Evolutionary conservation across 2,113 vertebrate species (phyloP).

Genomic region (Percina caprodes): DNA sequence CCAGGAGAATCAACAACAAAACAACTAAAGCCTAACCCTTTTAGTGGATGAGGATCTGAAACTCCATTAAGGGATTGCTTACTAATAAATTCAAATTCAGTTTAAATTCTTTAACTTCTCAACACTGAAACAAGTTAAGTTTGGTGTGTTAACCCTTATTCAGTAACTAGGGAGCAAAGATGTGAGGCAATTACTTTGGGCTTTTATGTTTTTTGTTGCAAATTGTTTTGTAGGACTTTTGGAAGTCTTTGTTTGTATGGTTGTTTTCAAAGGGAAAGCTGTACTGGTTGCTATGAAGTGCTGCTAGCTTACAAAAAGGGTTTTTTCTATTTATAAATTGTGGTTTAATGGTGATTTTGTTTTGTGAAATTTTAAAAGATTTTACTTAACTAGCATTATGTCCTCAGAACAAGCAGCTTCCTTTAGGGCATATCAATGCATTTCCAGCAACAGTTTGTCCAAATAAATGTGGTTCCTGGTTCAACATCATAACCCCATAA

Average conservation of each 20-base stretch:
- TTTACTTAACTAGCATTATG: conserved; percentile 18
- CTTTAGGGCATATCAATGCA: conserved; percentile 10
- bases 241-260: not conserved
- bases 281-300: conserved; percentile 12
- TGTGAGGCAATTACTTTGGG: not conserved
- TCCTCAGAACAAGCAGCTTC: conserved; percentile 3
- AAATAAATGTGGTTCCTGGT: conserved; percentile 26
- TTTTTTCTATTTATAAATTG: conserved; percentile 53
- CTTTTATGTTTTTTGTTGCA: conserved; percentile 25
- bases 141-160: conserved; percentile 22
- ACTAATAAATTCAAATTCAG: conserved; percentile 10
- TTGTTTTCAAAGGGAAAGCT: conserved; percentile 34
- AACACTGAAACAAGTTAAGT: conserved; percentile 11
- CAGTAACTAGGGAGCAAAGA: not conserved
- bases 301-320: conserved; percentile 47
- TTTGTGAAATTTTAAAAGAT: conserved; percentile 26
- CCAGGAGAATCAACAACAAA: not conserved
- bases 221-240: not conserved
- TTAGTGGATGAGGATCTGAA: conserved; percentile 1
- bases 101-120: conserved; percentile 12
- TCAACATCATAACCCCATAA: conserved; percentile 23
- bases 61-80: conserved; percentile 23
- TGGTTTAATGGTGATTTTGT: not conserved
- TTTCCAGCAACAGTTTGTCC: conserved; percentile 9
- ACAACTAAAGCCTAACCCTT: not conserved